Evolutionary conservation across 2,797 vertebrate species (phyloP).

Genomic region (Chaetodon trifasciatus): DNA sequence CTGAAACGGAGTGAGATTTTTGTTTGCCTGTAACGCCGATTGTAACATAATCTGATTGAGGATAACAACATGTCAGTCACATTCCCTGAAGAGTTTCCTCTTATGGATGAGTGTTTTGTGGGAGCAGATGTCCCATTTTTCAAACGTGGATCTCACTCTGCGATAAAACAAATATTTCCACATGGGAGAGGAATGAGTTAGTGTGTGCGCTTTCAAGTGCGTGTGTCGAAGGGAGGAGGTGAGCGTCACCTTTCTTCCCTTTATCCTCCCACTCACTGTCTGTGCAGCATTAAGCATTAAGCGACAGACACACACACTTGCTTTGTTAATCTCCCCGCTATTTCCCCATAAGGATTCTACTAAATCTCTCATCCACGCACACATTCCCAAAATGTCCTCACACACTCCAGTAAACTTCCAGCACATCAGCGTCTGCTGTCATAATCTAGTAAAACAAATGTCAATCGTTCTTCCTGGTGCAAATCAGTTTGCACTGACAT

Average conservation of each 20-base stretch:
- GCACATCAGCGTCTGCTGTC: slow-evolving; percentile 40
- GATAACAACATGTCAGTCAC: background rate
- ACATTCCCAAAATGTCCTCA: slow-evolving; percentile 4
- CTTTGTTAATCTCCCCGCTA: background rate
- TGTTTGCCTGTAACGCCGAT: background rate
- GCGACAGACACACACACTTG: background rate
- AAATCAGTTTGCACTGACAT: slow-evolving; percentile 46
- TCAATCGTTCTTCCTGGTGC: slow-evolving; percentile 53
- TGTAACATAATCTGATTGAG: background rate
- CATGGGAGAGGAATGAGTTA: slow-evolving; percentile 15
- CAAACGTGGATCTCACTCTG: background rate
- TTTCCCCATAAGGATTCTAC: background rate
- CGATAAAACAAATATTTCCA: slow-evolving; percentile 42
- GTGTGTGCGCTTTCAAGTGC: background rate
- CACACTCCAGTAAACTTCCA: slow-evolving; percentile 6
- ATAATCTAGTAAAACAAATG: slow-evolving; percentile 49
- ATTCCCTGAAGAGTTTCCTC: slow-evolving; percentile 16
- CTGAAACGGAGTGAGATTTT: background rate
- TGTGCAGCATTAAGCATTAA: slow-evolving; percentile 21
- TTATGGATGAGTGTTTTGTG: slow-evolving; percentile 11
- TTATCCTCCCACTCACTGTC: slow-evolving; percentile 33
- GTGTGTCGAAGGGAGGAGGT: background rate
- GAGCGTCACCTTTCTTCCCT: slow-evolving; percentile 17
- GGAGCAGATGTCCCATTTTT: slow-evolving; percentile 35
- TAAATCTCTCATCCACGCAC: slow-evolving; percentile 15